phyloP scores from a whole-genome alignment of 2,797 vertebrate genomes.

The Euthynnus affinis region DNA sequence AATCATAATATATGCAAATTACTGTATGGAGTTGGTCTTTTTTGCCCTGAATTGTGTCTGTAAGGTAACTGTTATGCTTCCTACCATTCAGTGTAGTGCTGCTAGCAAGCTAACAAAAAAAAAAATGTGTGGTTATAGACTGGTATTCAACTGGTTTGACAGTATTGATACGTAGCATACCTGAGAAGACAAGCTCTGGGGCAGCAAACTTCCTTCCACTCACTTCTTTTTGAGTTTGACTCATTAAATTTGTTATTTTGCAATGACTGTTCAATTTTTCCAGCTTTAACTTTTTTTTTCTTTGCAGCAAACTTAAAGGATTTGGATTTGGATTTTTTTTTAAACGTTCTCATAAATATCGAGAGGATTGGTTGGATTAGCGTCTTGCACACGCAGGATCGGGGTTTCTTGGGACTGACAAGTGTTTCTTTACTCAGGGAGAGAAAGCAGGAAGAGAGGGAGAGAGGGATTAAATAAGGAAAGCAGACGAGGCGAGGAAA shows the following conservation, averaged over 20 bases:
- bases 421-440: background rate
- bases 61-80: background rate
- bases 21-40: no score
- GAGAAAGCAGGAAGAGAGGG: background rate
- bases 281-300: no score
- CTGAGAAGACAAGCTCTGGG: background rate
- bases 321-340: no score
- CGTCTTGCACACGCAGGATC: no score
- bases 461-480: background rate
- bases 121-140: no score
- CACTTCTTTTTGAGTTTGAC: background rate
- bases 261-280: no score
- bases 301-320: background rate
- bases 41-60: no score
- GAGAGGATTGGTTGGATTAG: background rate
- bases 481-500: background rate
- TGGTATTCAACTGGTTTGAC: no score
- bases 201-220: background rate
- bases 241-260: background rate
- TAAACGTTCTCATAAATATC: background rate
- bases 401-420: no score
- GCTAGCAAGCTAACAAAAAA: no score
- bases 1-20: no score
- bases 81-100: background rate
- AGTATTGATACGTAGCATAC: background rate